Evolutionary conservation across 2,797 vertebrate species (phyloP), one percentile per base, ranked within the genome.

Genomic region (Amniataba percoides): DNA sequence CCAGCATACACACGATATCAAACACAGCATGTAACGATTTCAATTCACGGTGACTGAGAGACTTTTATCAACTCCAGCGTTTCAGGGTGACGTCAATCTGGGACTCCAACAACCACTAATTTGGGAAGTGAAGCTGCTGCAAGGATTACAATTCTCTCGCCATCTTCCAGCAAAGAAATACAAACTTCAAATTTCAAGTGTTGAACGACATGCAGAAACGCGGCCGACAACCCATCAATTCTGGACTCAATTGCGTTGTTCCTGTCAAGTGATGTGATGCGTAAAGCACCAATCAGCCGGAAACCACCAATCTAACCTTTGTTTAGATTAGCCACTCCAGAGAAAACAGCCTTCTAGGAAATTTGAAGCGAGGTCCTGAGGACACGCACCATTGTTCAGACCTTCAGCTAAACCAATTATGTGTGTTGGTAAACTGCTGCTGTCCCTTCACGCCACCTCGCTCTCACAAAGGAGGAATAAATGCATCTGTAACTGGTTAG

Each of bases 321-420:
- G 25, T 71, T 78, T 71, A 21, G 49, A 71, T 36, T 36, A 81
- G 61, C 21, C 34, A 46, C 64, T 87, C 74, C 46, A 67, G 56
- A 55, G 70, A 67, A 84, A 82, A 76, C 42, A 4, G 8, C 62
- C 42, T 71, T 78, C 58, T 49, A 46, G 46, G 80, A 70, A 83
- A n/a, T n/a, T n/a, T 60, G 23, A 61, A 39, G 7, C 0, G 1
- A 25, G 56, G 60, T 67, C 66, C 72, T 10, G 31, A 52, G 76
- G 80, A 31, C 59, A 79, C n/a, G 70, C 51, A 49, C 67, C 45
- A 73, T 83, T 65, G 66, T 74, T 19, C 23, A 25, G 21, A 23
- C 36, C 56, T 79, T 71, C 64, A 73, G 15, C 18, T 80, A 84
- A 89, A 86, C 84, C 85, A 84, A 85, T 92, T 87, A 88, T 3